phyloP scores from a whole-genome alignment of 2,797 vertebrate species.

The Alauda arvensis region DNA sequence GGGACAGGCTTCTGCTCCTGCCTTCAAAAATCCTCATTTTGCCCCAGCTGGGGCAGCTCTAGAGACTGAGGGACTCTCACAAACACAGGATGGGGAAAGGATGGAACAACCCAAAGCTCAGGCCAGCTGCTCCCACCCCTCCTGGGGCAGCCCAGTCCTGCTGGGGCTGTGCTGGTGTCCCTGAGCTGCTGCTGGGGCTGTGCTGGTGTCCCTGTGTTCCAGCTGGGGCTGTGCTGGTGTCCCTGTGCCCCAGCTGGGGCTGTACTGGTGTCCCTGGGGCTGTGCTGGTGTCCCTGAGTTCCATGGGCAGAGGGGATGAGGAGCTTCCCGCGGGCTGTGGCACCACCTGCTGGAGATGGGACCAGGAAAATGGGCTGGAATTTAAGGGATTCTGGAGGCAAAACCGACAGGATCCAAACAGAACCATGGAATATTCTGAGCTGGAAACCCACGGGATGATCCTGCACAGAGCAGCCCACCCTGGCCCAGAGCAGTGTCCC shows the following conservation, averaged over 20 bases:
- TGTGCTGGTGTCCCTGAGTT: background rate
- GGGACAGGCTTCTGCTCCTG: background rate
- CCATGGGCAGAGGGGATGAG: fast-evolving
- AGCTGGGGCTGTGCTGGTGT: background rate
- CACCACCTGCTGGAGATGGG: slow-evolving; percentile 42
- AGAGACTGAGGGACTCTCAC: background rate
- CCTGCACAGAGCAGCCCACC: background rate
- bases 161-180: background rate
- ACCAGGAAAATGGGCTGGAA: background rate
- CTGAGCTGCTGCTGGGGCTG: background rate
- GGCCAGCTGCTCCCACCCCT: background rate
- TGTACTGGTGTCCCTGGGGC: background rate
- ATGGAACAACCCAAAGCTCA: fast-evolving
- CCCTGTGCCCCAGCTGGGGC: too few relatives aligned
- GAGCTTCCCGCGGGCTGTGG: background rate
- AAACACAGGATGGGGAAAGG: background rate
- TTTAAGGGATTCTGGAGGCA: background rate
- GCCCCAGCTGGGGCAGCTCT: background rate
- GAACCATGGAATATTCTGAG: background rate
- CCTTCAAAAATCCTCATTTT: background rate
- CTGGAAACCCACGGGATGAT: background rate
- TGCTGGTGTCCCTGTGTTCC: background rate
- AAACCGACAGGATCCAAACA: background rate
- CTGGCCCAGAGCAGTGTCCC: background rate
- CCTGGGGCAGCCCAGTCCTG: background rate